Conservation (phyloP, 1,140 invertebrate genomes). For the Anagrus nilaparvatae region DNA sequence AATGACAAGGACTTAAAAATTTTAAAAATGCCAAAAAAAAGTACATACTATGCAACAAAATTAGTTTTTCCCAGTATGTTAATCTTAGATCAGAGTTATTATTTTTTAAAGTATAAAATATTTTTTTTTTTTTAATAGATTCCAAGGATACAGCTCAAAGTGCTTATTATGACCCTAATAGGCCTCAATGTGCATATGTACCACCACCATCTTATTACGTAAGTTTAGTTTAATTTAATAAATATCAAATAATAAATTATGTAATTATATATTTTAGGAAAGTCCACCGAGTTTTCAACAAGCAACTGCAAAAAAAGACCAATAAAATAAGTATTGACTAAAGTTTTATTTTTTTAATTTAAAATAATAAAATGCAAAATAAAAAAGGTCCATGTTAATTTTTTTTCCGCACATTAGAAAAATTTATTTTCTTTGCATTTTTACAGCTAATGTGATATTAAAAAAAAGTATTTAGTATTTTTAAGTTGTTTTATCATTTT, state of each 20-base stretch:
- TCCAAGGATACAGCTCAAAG: conserved; percentile 75
- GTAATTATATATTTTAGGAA: conserved; percentile 46
- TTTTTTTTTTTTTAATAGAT: conserved; percentile 52
- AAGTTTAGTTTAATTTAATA: conserved; percentile 36
- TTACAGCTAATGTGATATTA: too few relatives aligned
- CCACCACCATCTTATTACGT: conserved; percentile 77
- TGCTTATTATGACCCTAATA: conserved; percentile 78
- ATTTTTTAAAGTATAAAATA: too few relatives aligned
- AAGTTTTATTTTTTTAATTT: conserved; percentile 11
- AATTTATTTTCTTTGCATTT: too few relatives aligned
- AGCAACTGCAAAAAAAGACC: conserved; percentile 47
- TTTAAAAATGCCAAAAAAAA: conserved; percentile 12
- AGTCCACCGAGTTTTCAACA: conserved; percentile 65
- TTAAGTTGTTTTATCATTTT: too few relatives aligned
- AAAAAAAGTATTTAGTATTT: too few relatives aligned
- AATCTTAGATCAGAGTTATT: too few relatives aligned
- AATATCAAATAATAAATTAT: conserved; percentile 7
- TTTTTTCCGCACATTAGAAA: too few relatives aligned
- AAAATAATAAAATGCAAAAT: too few relatives aligned
- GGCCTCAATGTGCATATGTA: conserved; percentile 73
- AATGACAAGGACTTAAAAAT: too few relatives aligned
- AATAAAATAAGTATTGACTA: conserved; percentile 26
- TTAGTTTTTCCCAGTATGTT: too few relatives aligned
- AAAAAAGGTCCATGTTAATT: too few relatives aligned
- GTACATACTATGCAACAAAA: conserved; percentile 10